Evolutionary conservation across 2,797 vertebrate species (phyloP).

Genomic region (Tenualosa ilisha): DNA sequence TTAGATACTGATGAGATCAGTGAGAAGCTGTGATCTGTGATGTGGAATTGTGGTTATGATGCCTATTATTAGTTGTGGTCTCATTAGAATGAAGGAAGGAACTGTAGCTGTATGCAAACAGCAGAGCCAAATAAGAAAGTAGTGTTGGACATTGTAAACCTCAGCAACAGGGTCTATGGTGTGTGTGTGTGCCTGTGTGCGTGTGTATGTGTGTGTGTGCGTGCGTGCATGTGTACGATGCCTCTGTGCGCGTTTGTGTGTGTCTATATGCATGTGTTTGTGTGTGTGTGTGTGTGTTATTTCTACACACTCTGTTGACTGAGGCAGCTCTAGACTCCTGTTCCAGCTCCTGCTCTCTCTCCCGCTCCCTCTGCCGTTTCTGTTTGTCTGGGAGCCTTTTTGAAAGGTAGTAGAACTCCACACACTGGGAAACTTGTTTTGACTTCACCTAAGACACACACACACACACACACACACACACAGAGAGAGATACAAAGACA

Average conservation of each 20-base stretch:
- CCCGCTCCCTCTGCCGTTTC: slow-evolving; percentile 64
- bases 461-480: neutral
- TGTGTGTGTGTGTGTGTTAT: neutral
- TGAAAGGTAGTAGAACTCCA: slow-evolving; percentile 80
- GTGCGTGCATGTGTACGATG: neutral
- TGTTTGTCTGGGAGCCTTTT: slow-evolving; percentile 72
- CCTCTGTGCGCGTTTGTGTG: neutral
- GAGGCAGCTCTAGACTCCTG: slow-evolving; percentile 50
- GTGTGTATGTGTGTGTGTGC: slow-evolving; percentile 8
- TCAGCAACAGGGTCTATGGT: neutral
- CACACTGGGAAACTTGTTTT: slow-evolving; percentile 72
- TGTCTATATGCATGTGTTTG: neutral
- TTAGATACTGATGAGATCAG: neutral
- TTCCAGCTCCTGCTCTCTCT: slow-evolving; percentile 51
- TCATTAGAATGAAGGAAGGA: neutral
- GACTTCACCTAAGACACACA: slow-evolving; percentile 67
- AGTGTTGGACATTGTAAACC: neutral
- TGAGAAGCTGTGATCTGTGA: neutral
- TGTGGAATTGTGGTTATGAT: neutral
- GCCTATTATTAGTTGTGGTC: neutral
- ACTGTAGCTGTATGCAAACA: neutral
- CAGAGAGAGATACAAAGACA: neutral
- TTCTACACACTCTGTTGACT: slow-evolving; percentile 41
- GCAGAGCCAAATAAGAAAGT: neutral
- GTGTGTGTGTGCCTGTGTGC: slow-evolving; percentile 7